These are phyloP conservation scores for Microcebus lehilahytsara DNA, from an alignment of 2,113 vertebrate species.

Conservation along the genomic window DNA sequence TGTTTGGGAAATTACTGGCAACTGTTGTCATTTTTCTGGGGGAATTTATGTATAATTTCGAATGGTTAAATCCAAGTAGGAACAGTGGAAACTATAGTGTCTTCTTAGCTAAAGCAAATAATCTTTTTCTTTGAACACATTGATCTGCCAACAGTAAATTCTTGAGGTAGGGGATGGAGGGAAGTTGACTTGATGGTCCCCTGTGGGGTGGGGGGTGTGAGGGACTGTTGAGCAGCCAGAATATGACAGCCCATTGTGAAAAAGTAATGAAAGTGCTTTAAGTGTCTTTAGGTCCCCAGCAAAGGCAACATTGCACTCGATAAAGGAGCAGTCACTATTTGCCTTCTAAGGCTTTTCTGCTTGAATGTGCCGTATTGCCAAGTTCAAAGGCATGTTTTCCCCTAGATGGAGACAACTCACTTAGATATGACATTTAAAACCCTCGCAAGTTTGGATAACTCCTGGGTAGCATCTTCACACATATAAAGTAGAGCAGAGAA, in stretches of 20 bases:
- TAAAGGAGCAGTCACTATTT: neutral
- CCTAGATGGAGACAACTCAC: neutral
- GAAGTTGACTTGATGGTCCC: neutral
- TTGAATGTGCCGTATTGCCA: neutral
- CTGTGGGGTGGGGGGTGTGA: accelerated
- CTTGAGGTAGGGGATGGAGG: neutral
- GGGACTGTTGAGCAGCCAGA: neutral
- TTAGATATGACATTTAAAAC: neutral
- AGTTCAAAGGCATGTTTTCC: conserved; percentile 48
- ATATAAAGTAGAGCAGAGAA: neutral
- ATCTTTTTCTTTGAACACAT: neutral
- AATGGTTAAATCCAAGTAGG: neutral
- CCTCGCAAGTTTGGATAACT: neutral
- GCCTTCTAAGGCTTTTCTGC: conserved; percentile 32
- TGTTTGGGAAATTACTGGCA: neutral
- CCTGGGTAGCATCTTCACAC: neutral
- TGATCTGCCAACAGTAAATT: neutral
- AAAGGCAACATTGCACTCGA: neutral
- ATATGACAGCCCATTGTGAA: neutral
- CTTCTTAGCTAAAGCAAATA: neutral
- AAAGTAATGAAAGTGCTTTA: neutral
- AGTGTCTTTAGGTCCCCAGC: neutral
- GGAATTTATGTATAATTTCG: neutral
- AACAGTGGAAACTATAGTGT: neutral
- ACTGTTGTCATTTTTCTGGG: neutral